Conservation (phyloP, 2,797 vertebrate genomes). For the Helostoma temminkii region DNA sequence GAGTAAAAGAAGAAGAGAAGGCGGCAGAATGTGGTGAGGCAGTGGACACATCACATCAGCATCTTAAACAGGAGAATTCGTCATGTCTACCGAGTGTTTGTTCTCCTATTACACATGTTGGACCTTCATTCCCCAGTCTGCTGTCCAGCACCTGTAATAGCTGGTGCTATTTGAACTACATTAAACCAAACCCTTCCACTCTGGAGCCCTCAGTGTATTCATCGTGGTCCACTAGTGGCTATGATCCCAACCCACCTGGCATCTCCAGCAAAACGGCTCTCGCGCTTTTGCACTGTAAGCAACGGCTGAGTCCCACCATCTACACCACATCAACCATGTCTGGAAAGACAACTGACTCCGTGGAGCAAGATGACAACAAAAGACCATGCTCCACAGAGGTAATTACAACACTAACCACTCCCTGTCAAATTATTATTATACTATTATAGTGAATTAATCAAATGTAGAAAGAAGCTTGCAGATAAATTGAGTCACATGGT, state of each 20-base stretch:
- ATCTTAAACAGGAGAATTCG: conserved; percentile 49
- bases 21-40: conserved; percentile 53
- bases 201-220: conserved; percentile 93
- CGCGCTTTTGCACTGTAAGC: conserved; percentile 94
- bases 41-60: conserved; percentile 34
- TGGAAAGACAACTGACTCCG: conserved; percentile 77
- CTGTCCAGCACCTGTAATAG: conserved; percentile 95
- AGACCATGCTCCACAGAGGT: conserved; percentile 91
- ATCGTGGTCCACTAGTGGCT: conserved; percentile 92
- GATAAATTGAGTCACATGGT: not conserved
- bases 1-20: conserved; percentile 93
- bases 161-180: conserved; percentile 99
- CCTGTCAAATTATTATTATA: not conserved
- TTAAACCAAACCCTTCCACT: conserved; percentile 92
- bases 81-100: conserved; percentile 48
- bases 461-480: conserved; percentile 1
- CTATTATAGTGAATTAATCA: not conserved
- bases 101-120: conserved; percentile 80
- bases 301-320: conserved; percentile 91
- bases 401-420: conserved; percentile 64
- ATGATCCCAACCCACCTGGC: conserved; percentile 95
- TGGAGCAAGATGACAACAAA: conserved; percentile 85
- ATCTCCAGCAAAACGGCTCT: conserved; percentile 94
- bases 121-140: conserved; percentile 89
- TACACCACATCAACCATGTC: conserved; percentile 92